Base-by-base conservation (phyloP, 64 coral and sea anemone species). In the Montipora sp. region DNA sequence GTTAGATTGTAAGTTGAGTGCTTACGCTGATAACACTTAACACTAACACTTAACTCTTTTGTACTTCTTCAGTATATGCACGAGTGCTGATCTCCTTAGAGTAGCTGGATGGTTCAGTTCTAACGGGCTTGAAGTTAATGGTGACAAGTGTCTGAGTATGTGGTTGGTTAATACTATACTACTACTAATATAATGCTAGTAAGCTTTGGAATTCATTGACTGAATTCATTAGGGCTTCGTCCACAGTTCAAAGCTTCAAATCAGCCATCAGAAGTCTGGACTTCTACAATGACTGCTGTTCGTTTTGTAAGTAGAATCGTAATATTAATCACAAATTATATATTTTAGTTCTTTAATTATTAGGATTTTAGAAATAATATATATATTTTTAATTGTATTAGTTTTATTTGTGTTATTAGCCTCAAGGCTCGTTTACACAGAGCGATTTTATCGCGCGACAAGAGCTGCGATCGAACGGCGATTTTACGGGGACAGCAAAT, bases 51-150 rank as follows among this genome's bases (percentile, higher is more conserved):
- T 10, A 55, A 0, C 51, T 55, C 10, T 55, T 55, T 55, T 55
- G 51, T 55, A 55, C 57, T 36, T 36, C 36, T 36, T 36, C 36
- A 36, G 36, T 36, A 36, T 36, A 36, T 36, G 81, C 43, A 66
- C 65, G 55, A 27, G 5, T 59, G 60, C 81, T 84, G 81, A 84
- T 84, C 81, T 84, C 55, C 81, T 84, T 84, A 65, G 58, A 80
- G 51, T 84, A 7, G 7, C 81, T 84, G 60, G 55, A 67, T 84
- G 81, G 81, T 84, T 84, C 43, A 66, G 10, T 7, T 8, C 60
- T 22, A 84, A 84, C 15, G 51, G 81, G 63, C 55, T 84, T 65
- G 81, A 23, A 65, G 27, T 84, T 84, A 65, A 84, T 84, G 15
- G 24, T 84, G 81, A 61, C 55, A 65, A 84, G 20, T 84, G 81